Percentiles rank a stretch among this genome's conserved stretches.
Evolutionary conservation across 2,888 invertebrate species (phyloP).

Genomic region (Lithophane socia): DNA sequence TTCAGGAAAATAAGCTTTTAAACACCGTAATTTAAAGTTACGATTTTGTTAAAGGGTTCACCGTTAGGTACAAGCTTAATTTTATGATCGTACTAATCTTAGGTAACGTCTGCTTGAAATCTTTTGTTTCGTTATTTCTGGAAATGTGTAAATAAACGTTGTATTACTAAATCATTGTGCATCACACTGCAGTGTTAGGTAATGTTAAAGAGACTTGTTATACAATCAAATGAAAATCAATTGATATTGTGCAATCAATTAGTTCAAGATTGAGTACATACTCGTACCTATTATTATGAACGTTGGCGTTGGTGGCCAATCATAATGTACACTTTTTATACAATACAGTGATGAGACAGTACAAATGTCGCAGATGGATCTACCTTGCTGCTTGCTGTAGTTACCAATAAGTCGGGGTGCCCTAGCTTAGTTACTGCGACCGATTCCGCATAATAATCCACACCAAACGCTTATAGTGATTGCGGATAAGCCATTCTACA

Average conservation of each 20-base stretch:
- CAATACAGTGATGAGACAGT: background rate
- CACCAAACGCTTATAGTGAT: too few relatives aligned
- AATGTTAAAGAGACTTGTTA: background rate
- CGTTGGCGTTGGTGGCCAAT: conserved; percentile 13
- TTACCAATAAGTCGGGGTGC: too few relatives aligned
- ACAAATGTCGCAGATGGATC: background rate
- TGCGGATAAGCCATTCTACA: background rate
- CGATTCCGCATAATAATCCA: too few relatives aligned
- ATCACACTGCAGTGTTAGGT: conserved; percentile 18
- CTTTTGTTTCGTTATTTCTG: background rate
- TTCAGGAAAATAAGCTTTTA: background rate
- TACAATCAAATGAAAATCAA: conserved; percentile 28
- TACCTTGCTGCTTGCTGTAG: background rate
- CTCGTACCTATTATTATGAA: background rate
- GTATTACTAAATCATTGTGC: conserved; percentile 10
- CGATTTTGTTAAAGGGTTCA: background rate
- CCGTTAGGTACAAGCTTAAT: background rate
- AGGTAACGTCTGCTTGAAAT: background rate
- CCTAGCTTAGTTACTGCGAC: too few relatives aligned
- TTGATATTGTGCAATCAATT: conserved; percentile 26
- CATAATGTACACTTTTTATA: background rate
- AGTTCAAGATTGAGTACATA: conserved; percentile 9
- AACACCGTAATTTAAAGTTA: background rate
- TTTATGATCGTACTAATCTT: background rate
- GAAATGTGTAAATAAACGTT: background rate